A percentile compares a stretch with the other conserved stretches of the same genome.
phyloP scores from a whole-genome alignment of 2,113 vertebrate species.

The human region GRCh38 chr2:23385501-23386000 shows the following conservation, averaged over 20 bases:
- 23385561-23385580: constrained; percentile 75
- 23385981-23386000: constrained; percentile 45
- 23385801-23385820: neutral
- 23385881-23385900: constrained; percentile 27
- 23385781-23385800: constrained; percentile 56
- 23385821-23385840: neutral
- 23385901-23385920: constrained; percentile 49
- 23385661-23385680: constrained; percentile 69
- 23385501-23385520: constrained; percentile 66
- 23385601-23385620: constrained; percentile 40
- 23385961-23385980: constrained; percentile 72
- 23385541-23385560: constrained; percentile 78
- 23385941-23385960: constrained; percentile 70
- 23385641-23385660: constrained; percentile 68
- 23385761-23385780: constrained; percentile 68
- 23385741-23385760: constrained; percentile 59
- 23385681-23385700: constrained; percentile 65
- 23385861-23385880: constrained; percentile 14
- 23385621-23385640: constrained; percentile 74
- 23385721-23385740: constrained; percentile 54
- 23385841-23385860: constrained; percentile 28
- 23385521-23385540: constrained; percentile 68
- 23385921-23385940: constrained; percentile 62
- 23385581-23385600: constrained; percentile 5
- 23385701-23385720: constrained; percentile 53